These are phyloP conservation scores for Drosophila watanabei DNA, from an alignment of 1,140 invertebrate species.

Conservation along the genomic window DNA sequence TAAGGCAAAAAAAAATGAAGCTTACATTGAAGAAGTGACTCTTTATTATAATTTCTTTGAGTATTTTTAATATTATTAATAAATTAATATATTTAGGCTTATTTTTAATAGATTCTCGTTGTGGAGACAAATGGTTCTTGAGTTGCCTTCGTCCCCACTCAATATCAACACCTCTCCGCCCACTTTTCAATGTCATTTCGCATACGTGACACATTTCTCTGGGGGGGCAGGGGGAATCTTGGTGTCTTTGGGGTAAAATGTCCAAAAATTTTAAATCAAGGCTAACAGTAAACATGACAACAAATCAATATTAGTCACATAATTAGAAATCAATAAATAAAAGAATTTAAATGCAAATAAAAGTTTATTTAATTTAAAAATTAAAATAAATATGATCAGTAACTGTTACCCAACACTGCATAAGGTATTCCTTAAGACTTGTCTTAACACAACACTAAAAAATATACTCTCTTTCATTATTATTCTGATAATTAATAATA, in stretches of 20 bases:
- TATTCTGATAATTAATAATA: too few species aligned
- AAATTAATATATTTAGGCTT: not conserved
- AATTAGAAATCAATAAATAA: not conserved
- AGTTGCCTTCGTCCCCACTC: constrained; percentile 3
- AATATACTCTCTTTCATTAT: not conserved
- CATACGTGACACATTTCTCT: constrained; percentile 42
- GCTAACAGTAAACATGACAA: not conserved
- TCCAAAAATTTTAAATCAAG: constrained; percentile 8
- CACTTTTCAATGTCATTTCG: constrained; percentile 34
- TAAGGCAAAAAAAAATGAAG: not conserved
- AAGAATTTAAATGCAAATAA: not conserved
- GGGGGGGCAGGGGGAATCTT: not conserved
- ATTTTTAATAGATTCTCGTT: constrained; percentile 23
- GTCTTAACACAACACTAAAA: not conserved
- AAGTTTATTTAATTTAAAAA: not conserved
- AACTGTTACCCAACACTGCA: not conserved
- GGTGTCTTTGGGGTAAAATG: not conserved
- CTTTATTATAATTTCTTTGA: not conserved
- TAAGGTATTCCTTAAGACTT: not conserved
- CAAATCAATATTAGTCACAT: not conserved
- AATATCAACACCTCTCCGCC: constrained; percentile 9
- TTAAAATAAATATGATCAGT: not conserved
- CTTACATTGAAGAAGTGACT: not conserved
- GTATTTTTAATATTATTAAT: not conserved
- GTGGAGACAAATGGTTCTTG: constrained; percentile 32